Conservation (phyloP, 2,888 invertebrate species). For the Sminthurides aquaticus region DNA sequence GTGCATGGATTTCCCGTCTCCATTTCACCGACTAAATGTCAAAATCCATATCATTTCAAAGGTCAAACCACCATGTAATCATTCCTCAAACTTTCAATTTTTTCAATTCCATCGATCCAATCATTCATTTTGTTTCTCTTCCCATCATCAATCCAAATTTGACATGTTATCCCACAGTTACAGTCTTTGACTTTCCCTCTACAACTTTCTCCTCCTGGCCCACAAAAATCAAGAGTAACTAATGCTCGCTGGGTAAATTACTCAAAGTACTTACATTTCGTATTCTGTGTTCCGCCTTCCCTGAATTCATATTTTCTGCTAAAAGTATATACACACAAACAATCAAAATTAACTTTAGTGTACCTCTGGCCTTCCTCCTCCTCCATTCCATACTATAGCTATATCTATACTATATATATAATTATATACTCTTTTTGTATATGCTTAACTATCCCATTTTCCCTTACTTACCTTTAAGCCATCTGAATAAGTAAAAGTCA, state of each 20-base stretch:
- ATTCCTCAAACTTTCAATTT: too few relatives aligned
- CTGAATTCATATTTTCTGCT: slow-evolving; percentile 15
- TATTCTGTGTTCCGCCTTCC: slow-evolving; percentile 14
- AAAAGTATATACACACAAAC: too few relatives aligned
- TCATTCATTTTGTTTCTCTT: background rate
- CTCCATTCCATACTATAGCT: too few relatives aligned
- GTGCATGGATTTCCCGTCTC: slow-evolving; percentile 8
- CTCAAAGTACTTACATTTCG: slow-evolving; percentile 9
- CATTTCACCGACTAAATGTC: slow-evolving; percentile 18
- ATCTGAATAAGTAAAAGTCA: slow-evolving; percentile 16
- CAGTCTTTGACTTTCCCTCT: too few relatives aligned
- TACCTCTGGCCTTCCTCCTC: too few relatives aligned
- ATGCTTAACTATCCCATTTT: too few relatives aligned
- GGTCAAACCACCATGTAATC: background rate
- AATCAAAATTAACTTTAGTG: too few relatives aligned
- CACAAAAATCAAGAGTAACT: too few relatives aligned
- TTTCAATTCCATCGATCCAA: slow-evolving; percentile 3
- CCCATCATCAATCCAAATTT: background rate
- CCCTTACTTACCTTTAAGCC: slow-evolving; percentile 15
- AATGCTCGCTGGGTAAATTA: too few relatives aligned
- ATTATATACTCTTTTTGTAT: too few relatives aligned
- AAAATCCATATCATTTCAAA: background rate
- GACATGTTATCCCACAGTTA: background rate
- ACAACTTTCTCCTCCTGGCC: too few relatives aligned
- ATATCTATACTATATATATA: too few relatives aligned